A percentile compares a stretch with the other conserved stretches of the same genome.
phyloP scores from a whole-genome alignment of 2,797 vertebrate genomes.

The Tolypeutes matacus region DNA sequence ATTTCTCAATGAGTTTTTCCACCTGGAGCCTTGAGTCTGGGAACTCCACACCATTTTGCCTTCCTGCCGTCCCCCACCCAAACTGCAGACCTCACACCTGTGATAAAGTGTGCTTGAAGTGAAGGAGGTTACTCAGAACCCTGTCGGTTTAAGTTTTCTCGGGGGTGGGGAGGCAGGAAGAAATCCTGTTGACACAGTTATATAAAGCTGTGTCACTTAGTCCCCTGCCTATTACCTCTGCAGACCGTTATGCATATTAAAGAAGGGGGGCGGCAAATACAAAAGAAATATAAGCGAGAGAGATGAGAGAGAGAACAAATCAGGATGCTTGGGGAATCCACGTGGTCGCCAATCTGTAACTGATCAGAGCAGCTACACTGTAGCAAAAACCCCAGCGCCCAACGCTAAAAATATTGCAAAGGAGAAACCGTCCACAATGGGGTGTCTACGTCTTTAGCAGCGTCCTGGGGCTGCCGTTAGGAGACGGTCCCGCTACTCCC shows the following conservation, averaged over 20 bases:
- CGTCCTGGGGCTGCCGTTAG: conserved; percentile 48
- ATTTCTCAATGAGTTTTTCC: conserved; percentile 51
- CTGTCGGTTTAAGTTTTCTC: conserved; percentile 45
- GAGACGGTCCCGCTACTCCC: conserved; percentile 32
- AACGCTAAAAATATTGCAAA: conserved; percentile 68
- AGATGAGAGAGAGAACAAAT: conserved; percentile 75
- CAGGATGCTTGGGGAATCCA: conserved; percentile 81
- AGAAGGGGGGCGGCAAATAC: conserved; percentile 77
- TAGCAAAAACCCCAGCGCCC: conserved; percentile 69
- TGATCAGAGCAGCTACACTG: conserved; percentile 78
- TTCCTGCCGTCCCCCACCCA: conserved; percentile 29
- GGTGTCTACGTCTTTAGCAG: conserved; percentile 59
- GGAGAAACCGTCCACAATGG: conserved; percentile 74
- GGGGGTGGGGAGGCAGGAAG: conserved; percentile 62
- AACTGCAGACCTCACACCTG: conserved; percentile 69
- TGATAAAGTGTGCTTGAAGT: conserved; percentile 50
- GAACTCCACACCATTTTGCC: neutral
- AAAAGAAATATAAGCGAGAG: conserved; percentile 81
- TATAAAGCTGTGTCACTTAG: conserved; percentile 75
- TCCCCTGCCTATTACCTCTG: conserved; percentile 70
- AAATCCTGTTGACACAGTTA: conserved; percentile 76
- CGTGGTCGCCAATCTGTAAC: conserved; percentile 83
- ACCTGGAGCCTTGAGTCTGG: conserved; percentile 6
- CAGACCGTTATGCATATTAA: conserved; percentile 82
- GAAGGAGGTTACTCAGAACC: conserved; percentile 50